A percentile compares a stretch with the other conserved stretches of the same genome.
Evolutionary conservation across 2,797 vertebrate species (phyloP).

Genomic region (Micromesistius poutassou): DNA sequence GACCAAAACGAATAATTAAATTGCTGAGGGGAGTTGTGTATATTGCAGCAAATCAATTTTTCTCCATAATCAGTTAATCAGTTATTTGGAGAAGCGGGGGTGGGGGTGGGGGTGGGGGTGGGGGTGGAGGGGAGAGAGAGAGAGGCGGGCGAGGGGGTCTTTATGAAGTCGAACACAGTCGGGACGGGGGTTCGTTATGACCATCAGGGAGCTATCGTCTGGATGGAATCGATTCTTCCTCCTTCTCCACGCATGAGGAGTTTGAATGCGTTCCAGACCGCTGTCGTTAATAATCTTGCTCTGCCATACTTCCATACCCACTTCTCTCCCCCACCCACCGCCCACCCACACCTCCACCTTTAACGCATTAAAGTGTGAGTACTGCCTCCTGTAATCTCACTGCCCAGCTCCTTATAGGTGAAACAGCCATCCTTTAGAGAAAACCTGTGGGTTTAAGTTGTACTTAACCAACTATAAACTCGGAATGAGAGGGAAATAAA

Average conservation of each 20-base stretch:
- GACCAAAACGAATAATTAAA: conserved; percentile 39
- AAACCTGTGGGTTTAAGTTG: too few species aligned
- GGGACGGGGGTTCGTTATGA: conserved; percentile 49
- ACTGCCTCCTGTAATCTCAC: too few species aligned
- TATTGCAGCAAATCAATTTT: conserved; percentile 65
- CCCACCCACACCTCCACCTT: background rate
- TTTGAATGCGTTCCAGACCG: background rate
- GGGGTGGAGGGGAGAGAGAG: background rate
- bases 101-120: too few species aligned
- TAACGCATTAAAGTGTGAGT: too few species aligned
- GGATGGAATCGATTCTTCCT: conserved; percentile 48
- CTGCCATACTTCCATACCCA: background rate
- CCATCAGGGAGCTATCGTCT: conserved; percentile 46
- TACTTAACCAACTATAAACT: too few species aligned
- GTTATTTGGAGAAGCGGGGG: conserved; percentile 36
- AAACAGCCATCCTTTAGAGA: too few species aligned
- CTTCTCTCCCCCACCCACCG: background rate
- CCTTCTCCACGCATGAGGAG: background rate
- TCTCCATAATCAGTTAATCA: conserved; percentile 57
- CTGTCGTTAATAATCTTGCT: background rate
- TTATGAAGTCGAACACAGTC: too few species aligned
- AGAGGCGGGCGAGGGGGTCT: conserved; percentile 20
- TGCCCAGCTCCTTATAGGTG: too few species aligned
- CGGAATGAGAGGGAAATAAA: too few species aligned
- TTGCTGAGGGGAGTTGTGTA: conserved; percentile 44